A percentile compares a stretch with the other conserved stretches of the same genome.
These are phyloP conservation scores for Lacanobia oleracea DNA, from an alignment of 2,888 invertebrate species.

Conservation along the genomic window DNA sequence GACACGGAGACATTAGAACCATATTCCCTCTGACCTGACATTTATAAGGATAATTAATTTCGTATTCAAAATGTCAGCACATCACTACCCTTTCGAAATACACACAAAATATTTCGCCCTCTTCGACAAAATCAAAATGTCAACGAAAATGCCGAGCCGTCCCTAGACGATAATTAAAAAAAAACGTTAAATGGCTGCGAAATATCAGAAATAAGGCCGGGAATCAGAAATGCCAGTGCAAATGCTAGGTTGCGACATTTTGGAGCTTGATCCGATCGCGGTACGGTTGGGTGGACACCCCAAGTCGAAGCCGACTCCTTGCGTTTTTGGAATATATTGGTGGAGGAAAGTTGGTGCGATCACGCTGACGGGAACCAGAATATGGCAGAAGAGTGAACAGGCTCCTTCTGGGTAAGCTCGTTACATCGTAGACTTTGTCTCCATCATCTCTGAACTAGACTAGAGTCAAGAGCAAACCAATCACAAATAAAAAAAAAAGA, in stretches of 20 bases:
- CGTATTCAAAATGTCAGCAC: constrained; percentile 21
- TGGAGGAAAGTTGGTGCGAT: not conserved
- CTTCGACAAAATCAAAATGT: constrained; percentile 46
- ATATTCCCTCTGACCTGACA: constrained; percentile 25
- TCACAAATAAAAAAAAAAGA: too few species aligned
- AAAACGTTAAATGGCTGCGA: constrained; percentile 66
- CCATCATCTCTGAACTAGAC: too few species aligned
- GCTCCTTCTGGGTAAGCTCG: too few species aligned
- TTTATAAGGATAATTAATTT: constrained; percentile 44
- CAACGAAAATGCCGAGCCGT: constrained; percentile 57
- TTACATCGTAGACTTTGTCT: too few species aligned
- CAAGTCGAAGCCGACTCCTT: constrained; percentile 50
- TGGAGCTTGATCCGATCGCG: constrained; percentile 65
- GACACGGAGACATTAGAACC: not conserved
- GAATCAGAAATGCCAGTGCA: constrained; percentile 71
- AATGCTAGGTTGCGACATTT: constrained; percentile 77
- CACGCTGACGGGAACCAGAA: not conserved
- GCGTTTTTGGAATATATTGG: constrained; percentile 26
- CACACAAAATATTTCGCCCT: constrained; percentile 10
- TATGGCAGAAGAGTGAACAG: too few species aligned
- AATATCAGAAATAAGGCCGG: constrained; percentile 81
- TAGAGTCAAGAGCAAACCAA: too few species aligned
- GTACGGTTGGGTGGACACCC: constrained; percentile 73
- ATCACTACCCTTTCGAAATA: constrained; percentile 19
- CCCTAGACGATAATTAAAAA: constrained; percentile 62